Evolutionary conservation across 2,888 invertebrate species (phyloP).

Genomic region (Sicus ferrugineus): DNA sequence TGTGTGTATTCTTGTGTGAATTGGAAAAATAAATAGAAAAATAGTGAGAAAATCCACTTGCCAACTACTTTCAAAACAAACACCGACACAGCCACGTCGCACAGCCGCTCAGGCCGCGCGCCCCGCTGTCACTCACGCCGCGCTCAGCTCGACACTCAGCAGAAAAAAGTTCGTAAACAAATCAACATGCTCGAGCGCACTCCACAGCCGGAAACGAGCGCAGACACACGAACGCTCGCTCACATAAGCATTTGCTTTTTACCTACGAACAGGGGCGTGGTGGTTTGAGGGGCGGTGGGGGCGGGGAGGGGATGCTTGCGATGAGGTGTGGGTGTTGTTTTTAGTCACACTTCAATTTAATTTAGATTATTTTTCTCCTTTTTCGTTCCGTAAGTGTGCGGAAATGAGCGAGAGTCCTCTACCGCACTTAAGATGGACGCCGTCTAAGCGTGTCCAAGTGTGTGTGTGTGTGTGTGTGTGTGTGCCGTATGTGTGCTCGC

Average conservation of each 20-base stretch:
- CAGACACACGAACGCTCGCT: background rate
- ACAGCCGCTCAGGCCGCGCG: background rate
- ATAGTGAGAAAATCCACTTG: conserved; percentile 21
- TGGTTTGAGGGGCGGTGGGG: too few species aligned
- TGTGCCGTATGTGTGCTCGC: background rate
- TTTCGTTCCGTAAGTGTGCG: background rate
- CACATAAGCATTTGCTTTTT: too few species aligned
- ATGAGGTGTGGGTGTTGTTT: too few species aligned
- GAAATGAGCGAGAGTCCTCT: conserved; percentile 1
- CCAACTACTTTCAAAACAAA: conserved; percentile 16
- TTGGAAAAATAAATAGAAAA: background rate
- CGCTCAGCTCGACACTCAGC: background rate
- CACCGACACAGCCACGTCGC: background rate
- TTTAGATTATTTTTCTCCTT: background rate
- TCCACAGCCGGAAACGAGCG: background rate
- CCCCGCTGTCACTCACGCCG: background rate
- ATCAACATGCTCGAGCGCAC: conserved; percentile 45
- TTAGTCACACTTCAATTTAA: background rate
- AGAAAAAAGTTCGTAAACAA: conserved; percentile 41
- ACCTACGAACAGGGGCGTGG: too few species aligned
- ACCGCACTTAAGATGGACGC: background rate
- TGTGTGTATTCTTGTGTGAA: background rate
- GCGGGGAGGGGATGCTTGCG: too few species aligned
- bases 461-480: background rate
- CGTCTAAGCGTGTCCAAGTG: background rate